Evolutionary conservation across 2,888 invertebrate genomes (phyloP).

Genomic region (Callimorpha dominula): DNA sequence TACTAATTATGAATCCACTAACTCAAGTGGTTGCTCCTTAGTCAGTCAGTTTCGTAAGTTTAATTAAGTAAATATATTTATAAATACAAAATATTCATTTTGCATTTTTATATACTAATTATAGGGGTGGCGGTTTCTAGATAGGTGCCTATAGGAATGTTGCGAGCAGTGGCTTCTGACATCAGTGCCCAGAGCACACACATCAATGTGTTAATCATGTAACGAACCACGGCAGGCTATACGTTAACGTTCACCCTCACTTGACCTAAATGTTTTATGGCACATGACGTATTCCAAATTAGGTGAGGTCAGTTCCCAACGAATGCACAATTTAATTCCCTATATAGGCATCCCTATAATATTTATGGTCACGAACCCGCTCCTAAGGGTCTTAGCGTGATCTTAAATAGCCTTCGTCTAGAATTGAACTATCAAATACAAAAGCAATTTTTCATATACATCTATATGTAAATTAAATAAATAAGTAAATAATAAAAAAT

Average conservation of each 20-base stretch:
- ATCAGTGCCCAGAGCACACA: constrained; percentile 8
- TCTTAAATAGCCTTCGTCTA: too few species aligned
- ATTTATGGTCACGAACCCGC: background rate
- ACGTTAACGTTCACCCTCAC: constrained; percentile 2
- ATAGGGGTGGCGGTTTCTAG: background rate
- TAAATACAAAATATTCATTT: too few species aligned
- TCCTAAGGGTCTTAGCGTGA: too few species aligned
- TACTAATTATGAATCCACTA: too few species aligned
- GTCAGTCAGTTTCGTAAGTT: too few species aligned
- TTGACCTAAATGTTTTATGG: constrained; percentile 1
- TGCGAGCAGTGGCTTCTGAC: constrained; percentile 12
- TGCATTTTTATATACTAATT: background rate
- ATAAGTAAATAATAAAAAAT: too few species aligned
- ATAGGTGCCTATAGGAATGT: background rate
- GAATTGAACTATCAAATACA: too few species aligned
- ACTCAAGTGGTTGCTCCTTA: too few species aligned
- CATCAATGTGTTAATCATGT: constrained; percentile 11
- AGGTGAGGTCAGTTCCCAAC: background rate
- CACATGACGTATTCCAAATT: background rate
- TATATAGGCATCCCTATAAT: too few species aligned
- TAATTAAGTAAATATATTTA: too few species aligned
- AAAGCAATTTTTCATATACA: too few species aligned
- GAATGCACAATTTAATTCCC: background rate
- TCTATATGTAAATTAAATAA: too few species aligned
- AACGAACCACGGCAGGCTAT: constrained; percentile 1